Base-by-base conservation (phyloP, 2,888 invertebrate genomes). In the Stenodema calcarata region DNA sequence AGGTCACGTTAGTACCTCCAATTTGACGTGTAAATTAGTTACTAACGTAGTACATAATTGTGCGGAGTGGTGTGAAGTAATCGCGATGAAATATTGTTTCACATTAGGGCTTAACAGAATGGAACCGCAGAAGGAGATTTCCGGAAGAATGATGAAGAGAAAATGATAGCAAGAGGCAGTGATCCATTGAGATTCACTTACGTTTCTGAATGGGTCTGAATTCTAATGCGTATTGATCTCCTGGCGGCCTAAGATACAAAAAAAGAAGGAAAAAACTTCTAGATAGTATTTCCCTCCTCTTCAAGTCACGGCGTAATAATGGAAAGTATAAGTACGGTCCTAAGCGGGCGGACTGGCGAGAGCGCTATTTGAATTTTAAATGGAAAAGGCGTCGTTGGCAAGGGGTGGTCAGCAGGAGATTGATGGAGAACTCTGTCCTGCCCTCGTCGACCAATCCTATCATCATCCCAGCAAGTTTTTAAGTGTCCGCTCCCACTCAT, bases 291-390 rank as follows among this genome's bases (percentile, higher is more conserved):
- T 35, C 73, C 54, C 73, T 4, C 73, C 14, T 12, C 35, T 18
- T 1, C 30, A 2, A 30, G 41, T 73, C 73, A 73, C 73, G 35
- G 35, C 78, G 78, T 41, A 78, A 78, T 80, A 80, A 80, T 80
- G 54, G 80, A 80, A 78, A 80, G 80, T 54, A 80, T 80, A 80
- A 80, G 80, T 54, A 80, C 50, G 54, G 80, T 80, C 80, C 35
- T 28, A 28, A 44, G 18, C 42, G 78, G n/a, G 44, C 76, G 42
- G 27, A 44, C 42, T 23, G 79, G 50, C 27, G 47, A 54, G 47
- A 44, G 44, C 78, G 50, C 80, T 54, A 80, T 80, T 80, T 80
- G 80, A 80, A 80, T 80, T 80, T 80, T 80, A 80, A 80, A 80
- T 80, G 54, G 28, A 54, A 47, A 50, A 78, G 78, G 23, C 44